Base-by-base conservation (phyloP, 2,888 invertebrate genomes). In the Lepetodrilus schrolli region DNA sequence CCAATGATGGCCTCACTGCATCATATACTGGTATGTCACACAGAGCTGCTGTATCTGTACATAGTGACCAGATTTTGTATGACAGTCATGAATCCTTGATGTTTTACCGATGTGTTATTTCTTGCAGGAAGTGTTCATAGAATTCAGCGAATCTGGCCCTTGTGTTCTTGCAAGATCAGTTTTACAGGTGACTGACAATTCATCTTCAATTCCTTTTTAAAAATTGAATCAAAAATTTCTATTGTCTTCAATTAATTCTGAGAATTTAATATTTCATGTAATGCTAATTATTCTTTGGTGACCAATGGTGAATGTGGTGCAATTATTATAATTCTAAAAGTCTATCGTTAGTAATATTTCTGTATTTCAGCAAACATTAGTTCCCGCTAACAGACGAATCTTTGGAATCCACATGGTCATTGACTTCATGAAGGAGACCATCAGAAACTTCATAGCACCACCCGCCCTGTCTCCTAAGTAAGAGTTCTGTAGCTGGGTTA, bases 101-200 rank as follows among this genome's bases (percentile, higher is more conserved):
- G 4, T 21, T 4, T 21, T 23, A 17, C 17, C 2, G 7, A 37
- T 17, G 26, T 38, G 13, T 10, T 43, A 13, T 36, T 38, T 66
- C 26, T 69, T 72, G 36, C 82, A 91, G 96, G 96, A 98, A 88
- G 96, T 97, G 91, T 96, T 98, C 91, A 94, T 95, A 90, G 96
- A 97, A 86, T 97, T 97, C 91, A 97, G 97, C 86, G 94, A 95
- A 58, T 94, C 94, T 85, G 93, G 93, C 76, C 96, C 97, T 1
- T 98, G 98, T 91, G 96, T 98, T 74, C 92, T 98, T 7, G 97
- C 97, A 0, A 93, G 98, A 72, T 97, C 97, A 58, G 94, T 97
- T 47, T 92, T 98, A 3, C 97, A 91, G 87, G 90, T 90, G n/a
- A n/a, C n/a, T n/a, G n/a, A n/a, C n/a, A n/a, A n/a, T n/a, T n/a